phyloP scores from a whole-genome alignment of 2,797 vertebrate species.

The Rallus crepitans region DNA sequence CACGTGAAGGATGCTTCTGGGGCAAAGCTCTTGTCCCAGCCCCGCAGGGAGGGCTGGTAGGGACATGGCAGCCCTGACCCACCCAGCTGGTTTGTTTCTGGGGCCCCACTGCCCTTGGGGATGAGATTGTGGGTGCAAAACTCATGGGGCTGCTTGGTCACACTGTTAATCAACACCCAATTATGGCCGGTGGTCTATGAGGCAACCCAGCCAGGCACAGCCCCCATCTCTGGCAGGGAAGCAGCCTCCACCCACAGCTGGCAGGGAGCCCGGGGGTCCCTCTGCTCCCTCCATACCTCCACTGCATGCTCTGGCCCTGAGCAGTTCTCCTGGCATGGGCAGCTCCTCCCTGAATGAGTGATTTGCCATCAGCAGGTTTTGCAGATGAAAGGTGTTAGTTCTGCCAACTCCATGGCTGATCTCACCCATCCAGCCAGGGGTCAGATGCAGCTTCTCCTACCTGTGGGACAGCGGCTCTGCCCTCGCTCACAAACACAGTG shows the following conservation, averaged over 20 bases:
- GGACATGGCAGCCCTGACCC: background rate
- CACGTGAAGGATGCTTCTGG: background rate
- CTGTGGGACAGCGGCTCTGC: background rate
- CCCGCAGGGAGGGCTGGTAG: background rate
- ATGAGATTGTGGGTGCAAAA: background rate
- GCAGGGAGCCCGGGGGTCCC: accelerated
- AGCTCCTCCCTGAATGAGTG: accelerated
- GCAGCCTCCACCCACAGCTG: background rate
- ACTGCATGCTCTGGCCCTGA: accelerated
- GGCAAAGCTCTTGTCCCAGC: background rate
- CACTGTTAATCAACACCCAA: background rate
- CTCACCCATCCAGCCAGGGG: accelerated
- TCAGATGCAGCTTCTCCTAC: accelerated
- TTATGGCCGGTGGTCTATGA: background rate
- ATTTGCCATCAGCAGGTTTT: too few relatives aligned
- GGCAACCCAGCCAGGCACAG: background rate
- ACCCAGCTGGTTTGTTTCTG: background rate
- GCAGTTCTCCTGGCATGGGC: accelerated
- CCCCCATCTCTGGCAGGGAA: background rate
- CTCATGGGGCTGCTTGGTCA: background rate
- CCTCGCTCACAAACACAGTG: accelerated
- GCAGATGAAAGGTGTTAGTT: background rate
- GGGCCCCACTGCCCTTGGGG: background rate
- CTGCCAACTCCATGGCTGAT: accelerated
- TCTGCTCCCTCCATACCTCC: background rate